These are phyloP conservation scores for Drosophila repleta DNA, from an alignment of 1,140 invertebrate genomes.

Conservation along the genomic window DNA sequence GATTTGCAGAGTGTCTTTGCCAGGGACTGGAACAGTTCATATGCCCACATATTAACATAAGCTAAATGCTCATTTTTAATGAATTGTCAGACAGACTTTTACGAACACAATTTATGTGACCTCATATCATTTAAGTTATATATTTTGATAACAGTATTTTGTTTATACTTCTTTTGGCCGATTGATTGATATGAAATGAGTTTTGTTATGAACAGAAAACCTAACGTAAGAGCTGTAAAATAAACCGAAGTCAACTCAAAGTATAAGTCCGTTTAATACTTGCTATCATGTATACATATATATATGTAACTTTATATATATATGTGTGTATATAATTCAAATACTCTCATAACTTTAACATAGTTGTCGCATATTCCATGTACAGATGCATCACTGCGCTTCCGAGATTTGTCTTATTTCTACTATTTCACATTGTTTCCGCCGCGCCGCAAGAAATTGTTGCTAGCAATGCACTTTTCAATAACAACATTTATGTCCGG, in stretches of 20 bases:
- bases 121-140: conserved; percentile 8
- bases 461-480: conserved; percentile 83
- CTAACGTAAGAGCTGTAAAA: no score
- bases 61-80: no score
- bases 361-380: conserved; percentile 2
- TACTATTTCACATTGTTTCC: conserved; percentile 63
- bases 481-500: conserved; percentile 86
- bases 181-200: neutral
- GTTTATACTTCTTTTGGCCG: conserved; percentile 21
- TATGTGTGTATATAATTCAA: conserved; percentile 46
- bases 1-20: conserved; percentile 93
- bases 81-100: no score
- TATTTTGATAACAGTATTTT: conserved; percentile 18
- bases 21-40: conserved; percentile 94
- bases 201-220: neutral
- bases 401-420: conserved; percentile 11
- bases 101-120: conserved; percentile 4
- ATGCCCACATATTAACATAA: conserved; percentile 82
- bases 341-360: conserved; percentile 77
- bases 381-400: neutral
- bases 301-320: conserved; percentile 3
- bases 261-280: no score
- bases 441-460: conserved; percentile 65
- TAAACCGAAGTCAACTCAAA: no score
- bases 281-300: neutral